Conservation (phyloP, 1,140 invertebrate genomes). For the Drosophila kikkawai region DNA sequence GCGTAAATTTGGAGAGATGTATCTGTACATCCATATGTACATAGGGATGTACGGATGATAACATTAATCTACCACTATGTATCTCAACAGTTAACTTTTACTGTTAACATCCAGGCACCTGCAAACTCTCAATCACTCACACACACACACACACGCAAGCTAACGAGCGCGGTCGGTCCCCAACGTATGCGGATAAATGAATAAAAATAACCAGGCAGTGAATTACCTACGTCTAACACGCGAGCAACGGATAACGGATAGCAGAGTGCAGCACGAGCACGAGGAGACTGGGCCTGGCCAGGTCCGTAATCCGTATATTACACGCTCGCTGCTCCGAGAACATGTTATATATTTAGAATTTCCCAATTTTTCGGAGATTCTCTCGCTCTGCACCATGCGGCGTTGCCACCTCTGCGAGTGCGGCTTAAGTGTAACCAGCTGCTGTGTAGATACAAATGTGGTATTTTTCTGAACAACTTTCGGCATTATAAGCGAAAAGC, state of each 20-base stretch:
- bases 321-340: conserved; percentile 51
- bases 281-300: conserved; percentile 72
- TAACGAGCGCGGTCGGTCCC: background rate
- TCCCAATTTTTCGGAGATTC: conserved; percentile 40
- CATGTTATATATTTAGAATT: conserved; percentile 75
- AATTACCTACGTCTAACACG: conserved; percentile 72
- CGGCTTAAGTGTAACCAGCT: background rate
- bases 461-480: background rate
- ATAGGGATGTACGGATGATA: conserved; percentile 7
- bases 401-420: background rate
- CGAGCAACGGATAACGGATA: conserved; percentile 73
- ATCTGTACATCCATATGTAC: conserved; percentile 11
- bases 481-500: background rate
- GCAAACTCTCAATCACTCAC: no score
- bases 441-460: background rate
- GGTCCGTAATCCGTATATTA: conserved; percentile 60
- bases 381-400: background rate
- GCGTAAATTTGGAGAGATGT: conserved; percentile 52
- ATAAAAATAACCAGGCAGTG: conserved; percentile 40
- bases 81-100: background rate
- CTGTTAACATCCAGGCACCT: conserved; percentile 13
- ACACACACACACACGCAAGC: background rate
- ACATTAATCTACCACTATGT: conserved; percentile 3
- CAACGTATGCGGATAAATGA: conserved; percentile 13
- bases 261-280: conserved; percentile 78